Percentiles rank a stretch among this genome's conserved stretches.
Conservation (phyloP, 2,797 vertebrate genomes). For the Diglossa cyanea region DNA sequence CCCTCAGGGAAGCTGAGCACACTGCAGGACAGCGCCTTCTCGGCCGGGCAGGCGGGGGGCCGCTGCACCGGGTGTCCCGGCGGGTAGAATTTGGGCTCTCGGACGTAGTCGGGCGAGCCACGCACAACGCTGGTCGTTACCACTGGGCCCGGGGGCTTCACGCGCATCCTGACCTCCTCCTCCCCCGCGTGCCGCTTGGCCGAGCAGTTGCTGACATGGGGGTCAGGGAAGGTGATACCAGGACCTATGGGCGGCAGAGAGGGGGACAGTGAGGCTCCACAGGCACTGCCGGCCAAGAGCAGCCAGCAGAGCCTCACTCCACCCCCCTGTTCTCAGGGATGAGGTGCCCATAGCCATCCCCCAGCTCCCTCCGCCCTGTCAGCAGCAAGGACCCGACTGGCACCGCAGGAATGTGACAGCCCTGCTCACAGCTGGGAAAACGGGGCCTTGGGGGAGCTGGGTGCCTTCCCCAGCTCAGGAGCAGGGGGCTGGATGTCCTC, state of each 20-base stretch:
- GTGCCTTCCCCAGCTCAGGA: neutral
- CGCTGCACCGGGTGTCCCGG: conserved; percentile 69
- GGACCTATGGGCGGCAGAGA: conserved; percentile 70
- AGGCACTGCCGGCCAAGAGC: rapidly evolving
- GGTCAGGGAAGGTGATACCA: conserved; percentile 74
- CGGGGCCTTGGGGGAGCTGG: neutral
- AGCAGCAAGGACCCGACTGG: neutral
- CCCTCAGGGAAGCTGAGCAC: conserved; percentile 76
- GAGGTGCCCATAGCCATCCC: neutral
- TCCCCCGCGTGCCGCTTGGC: conserved; percentile 74
- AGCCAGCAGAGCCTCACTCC: neutral
- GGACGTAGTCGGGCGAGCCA: conserved; percentile 78
- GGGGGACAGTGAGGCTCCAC: neutral
- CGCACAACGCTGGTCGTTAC: conserved; percentile 77
- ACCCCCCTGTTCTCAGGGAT: neutral
- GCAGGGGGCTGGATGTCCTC: neutral
- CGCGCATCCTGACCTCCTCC: conserved; percentile 80
- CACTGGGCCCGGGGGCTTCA: conserved; percentile 80
- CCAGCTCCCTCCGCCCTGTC: neutral
- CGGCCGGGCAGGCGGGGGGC: conserved; percentile 68
- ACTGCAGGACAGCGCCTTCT: conserved; percentile 74
- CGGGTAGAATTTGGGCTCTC: conserved; percentile 79
- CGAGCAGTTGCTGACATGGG: conserved; percentile 78
- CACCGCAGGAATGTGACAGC: neutral
- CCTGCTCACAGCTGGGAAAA: neutral